Percentiles rank a stretch among this genome's conserved stretches.
Evolutionary conservation across 2,888 invertebrate species (phyloP).

Genomic region (Catocala sponsa): DNA sequence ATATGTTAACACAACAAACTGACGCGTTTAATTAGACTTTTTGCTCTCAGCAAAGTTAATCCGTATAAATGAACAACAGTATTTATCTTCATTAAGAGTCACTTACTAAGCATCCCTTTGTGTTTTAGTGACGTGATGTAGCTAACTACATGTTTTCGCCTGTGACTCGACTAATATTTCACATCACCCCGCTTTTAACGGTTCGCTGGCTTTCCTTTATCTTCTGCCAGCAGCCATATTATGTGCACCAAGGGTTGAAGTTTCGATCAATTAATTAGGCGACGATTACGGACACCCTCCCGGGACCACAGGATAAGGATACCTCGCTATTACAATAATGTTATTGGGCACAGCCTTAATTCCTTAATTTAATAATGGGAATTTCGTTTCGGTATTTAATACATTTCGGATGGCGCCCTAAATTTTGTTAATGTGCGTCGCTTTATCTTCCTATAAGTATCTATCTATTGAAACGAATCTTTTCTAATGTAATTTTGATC

Average conservation of each 20-base stretch:
- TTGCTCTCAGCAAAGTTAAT: constrained; percentile 79
- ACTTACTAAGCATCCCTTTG: constrained; percentile 85
- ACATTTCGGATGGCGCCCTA: constrained; percentile 46
- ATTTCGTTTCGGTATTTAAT: constrained; percentile 52
- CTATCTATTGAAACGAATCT: constrained; percentile 36
- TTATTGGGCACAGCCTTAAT: constrained; percentile 70
- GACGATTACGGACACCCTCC: constrained; percentile 77
- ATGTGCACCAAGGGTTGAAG: constrained; percentile 83
- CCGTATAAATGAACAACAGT: constrained; percentile 82
- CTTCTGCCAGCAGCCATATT: constrained; percentile 82
- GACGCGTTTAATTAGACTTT: constrained; percentile 73
- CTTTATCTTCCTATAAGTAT: constrained; percentile 45
- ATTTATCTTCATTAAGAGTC: constrained; percentile 87
- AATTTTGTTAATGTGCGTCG: constrained; percentile 47
- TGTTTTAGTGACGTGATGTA: constrained; percentile 80
- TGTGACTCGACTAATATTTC: constrained; percentile 85
- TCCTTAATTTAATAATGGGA: constrained; percentile 67
- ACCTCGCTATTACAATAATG: constrained; percentile 76
- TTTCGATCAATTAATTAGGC: constrained; percentile 87
- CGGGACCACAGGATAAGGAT: constrained; percentile 69
- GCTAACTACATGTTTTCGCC: constrained; percentile 82
- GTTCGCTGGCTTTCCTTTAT: constrained; percentile 82
- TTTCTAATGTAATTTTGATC: constrained; percentile 25
- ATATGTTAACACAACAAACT: constrained; percentile 59
- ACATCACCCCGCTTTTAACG: constrained; percentile 83